These are phyloP conservation scores for Dione vanillae DNA, from an alignment of 2,888 invertebrate species.

Conservation along the genomic window DNA sequence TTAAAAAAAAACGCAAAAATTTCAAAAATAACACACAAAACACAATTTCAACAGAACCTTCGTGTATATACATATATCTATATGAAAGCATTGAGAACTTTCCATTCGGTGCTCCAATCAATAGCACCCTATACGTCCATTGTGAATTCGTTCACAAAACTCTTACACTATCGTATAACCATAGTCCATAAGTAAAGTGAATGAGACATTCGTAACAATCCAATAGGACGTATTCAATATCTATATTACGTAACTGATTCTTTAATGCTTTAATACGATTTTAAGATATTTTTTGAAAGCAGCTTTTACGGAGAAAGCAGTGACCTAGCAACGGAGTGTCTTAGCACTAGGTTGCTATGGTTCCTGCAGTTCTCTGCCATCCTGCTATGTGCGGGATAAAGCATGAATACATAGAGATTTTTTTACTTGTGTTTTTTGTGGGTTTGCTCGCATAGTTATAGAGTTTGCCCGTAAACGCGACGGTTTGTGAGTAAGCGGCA, in stretches of 20 bases:
- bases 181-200: slow-evolving; percentile 8
- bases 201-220: slow-evolving; percentile 20
- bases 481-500: no score
- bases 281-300: no score
- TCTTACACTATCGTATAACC: not conserved
- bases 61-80: slow-evolving; percentile 1
- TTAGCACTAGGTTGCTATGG: no score
- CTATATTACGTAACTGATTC: not conserved
- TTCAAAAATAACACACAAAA: not conserved
- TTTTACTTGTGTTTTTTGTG: no score
- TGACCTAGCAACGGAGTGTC: no score
- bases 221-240: not conserved
- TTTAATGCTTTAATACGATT: no score
- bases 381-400: no score
- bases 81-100: slow-evolving; percentile 20
- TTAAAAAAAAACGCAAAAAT: not conserved
- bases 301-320: no score
- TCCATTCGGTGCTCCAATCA: slow-evolving; percentile 24
- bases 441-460: no score
- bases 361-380: no score
- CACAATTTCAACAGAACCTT: not conserved
- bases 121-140: slow-evolving; percentile 21
- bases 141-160: slow-evolving; percentile 26
- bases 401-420: no score
- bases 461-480: no score